These are phyloP conservation scores for Poeciliopsis infans DNA, from an alignment of 2,797 vertebrate species.

Conservation along the genomic window DNA sequence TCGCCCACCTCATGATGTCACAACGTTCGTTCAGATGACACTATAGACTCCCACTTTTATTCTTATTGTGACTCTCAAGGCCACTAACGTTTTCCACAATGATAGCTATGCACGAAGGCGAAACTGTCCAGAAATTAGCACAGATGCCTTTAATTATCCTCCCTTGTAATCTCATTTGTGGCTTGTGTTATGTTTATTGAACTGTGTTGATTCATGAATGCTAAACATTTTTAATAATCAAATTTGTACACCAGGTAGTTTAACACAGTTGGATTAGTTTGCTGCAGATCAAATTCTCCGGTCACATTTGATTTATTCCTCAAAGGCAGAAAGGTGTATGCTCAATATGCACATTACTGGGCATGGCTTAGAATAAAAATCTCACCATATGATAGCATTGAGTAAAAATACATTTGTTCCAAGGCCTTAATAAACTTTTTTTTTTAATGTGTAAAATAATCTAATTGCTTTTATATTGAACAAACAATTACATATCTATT, in stretches of 20 bases:
- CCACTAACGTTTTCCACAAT: background rate
- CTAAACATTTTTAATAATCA: background rate
- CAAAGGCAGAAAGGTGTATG: background rate
- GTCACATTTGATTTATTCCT: background rate
- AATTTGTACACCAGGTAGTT: background rate
- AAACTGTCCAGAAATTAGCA: background rate
- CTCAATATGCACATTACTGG: background rate
- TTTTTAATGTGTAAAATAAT: background rate
- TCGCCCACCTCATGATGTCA: background rate
- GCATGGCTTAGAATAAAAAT: background rate
- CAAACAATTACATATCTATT: background rate
- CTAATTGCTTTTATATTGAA: background rate
- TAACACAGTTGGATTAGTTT: background rate
- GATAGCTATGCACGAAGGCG: background rate
- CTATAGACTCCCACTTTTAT: conserved; percentile 2
- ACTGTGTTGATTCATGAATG: background rate
- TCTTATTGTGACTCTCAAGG: background rate
- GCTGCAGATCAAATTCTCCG: background rate
- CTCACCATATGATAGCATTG: background rate
- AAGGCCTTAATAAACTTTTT: background rate
- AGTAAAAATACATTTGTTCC: background rate
- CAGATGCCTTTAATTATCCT: background rate
- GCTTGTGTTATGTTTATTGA: background rate
- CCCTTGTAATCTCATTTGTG: background rate
- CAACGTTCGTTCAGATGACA: background rate